phyloP scores from a whole-genome alignment of 2,888 invertebrate species.

The Operophtera brumata region DNA sequence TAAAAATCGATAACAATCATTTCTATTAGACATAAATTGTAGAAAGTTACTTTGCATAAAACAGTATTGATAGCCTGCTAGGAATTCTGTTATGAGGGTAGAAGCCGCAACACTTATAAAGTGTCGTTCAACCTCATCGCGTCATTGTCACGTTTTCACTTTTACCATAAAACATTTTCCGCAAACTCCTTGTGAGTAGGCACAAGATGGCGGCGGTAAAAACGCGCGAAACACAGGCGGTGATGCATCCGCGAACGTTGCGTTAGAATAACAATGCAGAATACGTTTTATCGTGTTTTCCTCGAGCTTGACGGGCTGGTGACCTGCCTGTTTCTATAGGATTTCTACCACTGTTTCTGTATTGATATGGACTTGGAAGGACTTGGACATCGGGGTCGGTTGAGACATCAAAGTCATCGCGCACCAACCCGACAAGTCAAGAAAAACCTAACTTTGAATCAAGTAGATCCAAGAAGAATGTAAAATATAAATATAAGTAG shows the following conservation, averaged over 20 bases:
- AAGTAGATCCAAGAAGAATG: too few species aligned
- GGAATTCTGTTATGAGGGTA: slow-evolving; percentile 41
- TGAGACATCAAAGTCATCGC: not conserved
- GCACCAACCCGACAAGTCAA: not conserved
- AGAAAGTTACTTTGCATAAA: slow-evolving; percentile 38
- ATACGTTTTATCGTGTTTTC: slow-evolving; percentile 49
- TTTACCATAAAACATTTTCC: slow-evolving; percentile 67
- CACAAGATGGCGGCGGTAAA: slow-evolving; percentile 63
- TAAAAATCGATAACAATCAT: too few species aligned
- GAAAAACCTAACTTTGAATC: not conserved
- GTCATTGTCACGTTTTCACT: slow-evolving; percentile 62
- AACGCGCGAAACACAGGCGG: slow-evolving; percentile 53
- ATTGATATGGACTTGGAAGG: not conserved
- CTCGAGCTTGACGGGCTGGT: slow-evolving; percentile 16
- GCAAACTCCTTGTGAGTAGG: slow-evolving; percentile 50
- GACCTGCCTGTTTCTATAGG: not conserved
- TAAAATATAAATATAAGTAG: too few species aligned
- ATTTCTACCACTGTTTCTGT: not conserved
- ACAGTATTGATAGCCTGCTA: not conserved
- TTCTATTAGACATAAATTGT: slow-evolving; percentile 16
- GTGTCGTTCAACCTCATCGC: slow-evolving; percentile 52
- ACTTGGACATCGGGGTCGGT: not conserved
- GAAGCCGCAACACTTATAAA: slow-evolving; percentile 40
- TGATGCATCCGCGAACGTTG: slow-evolving; percentile 54
- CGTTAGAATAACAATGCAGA: slow-evolving; percentile 62